phyloP scores from a whole-genome alignment of 2,113 vertebrate genomes.

The Amazona vittata region DNA sequence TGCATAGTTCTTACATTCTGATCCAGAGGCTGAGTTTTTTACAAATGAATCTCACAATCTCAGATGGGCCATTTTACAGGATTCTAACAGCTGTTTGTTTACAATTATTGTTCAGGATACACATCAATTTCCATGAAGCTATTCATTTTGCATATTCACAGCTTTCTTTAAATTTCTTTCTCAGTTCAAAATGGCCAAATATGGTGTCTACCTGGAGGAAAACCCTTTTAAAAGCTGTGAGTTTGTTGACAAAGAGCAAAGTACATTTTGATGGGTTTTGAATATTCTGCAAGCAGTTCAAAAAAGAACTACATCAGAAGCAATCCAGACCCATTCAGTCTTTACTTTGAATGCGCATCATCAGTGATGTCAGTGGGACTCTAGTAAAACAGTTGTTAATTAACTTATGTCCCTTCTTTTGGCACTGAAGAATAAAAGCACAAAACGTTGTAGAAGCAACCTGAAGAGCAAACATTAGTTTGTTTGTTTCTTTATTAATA shows the following conservation, averaged over 20 bases:
- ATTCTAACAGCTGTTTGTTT: slow-evolving; percentile 23
- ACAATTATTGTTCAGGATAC: background rate
- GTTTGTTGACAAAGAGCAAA: slow-evolving; percentile 58
- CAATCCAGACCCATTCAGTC: background rate
- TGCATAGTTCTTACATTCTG: background rate
- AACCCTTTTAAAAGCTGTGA: background rate
- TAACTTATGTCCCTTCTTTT: slow-evolving; percentile 61
- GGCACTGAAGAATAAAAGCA: background rate
- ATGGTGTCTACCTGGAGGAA: background rate
- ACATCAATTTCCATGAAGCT: background rate
- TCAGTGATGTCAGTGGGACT: slow-evolving; percentile 40
- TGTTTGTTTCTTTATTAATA: slow-evolving; percentile 67
- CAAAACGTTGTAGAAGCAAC: slow-evolving; percentile 30
- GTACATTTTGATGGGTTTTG: slow-evolving; percentile 27
- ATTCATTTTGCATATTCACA: background rate
- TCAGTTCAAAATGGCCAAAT: background rate
- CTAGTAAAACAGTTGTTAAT: slow-evolving; percentile 53
- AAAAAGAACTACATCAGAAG: slow-evolving; percentile 31
- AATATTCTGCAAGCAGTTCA: slow-evolving; percentile 26
- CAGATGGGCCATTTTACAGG: background rate
- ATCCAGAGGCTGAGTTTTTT: background rate
- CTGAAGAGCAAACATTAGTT: slow-evolving; percentile 36
- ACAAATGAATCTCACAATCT: background rate
- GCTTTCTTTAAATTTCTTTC: background rate
- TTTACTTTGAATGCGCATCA: slow-evolving; percentile 61